Percentiles rank a stretch among this genome's conserved stretches.
These are phyloP conservation scores for Hyles lineata DNA, from an alignment of 2,888 invertebrate species.

Conservation along the genomic window DNA sequence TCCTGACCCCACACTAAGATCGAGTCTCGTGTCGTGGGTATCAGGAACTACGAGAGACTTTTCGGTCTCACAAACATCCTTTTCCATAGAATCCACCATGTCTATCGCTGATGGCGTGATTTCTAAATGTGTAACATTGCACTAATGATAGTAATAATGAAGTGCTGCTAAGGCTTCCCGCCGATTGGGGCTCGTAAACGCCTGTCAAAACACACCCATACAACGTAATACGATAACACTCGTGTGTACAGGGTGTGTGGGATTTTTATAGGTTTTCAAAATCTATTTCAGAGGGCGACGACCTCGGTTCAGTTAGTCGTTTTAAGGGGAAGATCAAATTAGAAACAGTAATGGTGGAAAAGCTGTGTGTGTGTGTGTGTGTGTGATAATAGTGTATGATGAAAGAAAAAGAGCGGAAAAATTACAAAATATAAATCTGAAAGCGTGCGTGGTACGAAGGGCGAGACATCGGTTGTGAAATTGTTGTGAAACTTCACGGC, in stretches of 20 bases:
- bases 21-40: too few species aligned
- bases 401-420: too few species aligned
- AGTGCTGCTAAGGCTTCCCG: constrained; percentile 61
- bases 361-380: not conserved
- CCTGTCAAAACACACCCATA: constrained; percentile 72
- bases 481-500: too few species aligned
- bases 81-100: not conserved
- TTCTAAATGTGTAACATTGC: constrained; percentile 36
- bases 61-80: too few species aligned
- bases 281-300: not conserved
- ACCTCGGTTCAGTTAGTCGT: not conserved
- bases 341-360: too few species aligned
- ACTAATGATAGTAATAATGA: constrained; percentile 37
- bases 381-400: not conserved
- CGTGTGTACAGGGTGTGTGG: constrained; percentile 51
- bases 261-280: not conserved
- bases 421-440: too few species aligned
- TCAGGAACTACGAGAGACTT: too few species aligned
- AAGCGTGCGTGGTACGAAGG: too few species aligned
- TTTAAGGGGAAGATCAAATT: not conserved
- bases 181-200: constrained; percentile 59
- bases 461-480: too few species aligned
- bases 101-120: constrained; percentile 40
- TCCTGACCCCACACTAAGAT: too few species aligned
- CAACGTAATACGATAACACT: constrained; percentile 61